Evolutionary conservation across 23 tunicate species (phyloP).

Genomic region (Phallusia fumigata): DNA sequence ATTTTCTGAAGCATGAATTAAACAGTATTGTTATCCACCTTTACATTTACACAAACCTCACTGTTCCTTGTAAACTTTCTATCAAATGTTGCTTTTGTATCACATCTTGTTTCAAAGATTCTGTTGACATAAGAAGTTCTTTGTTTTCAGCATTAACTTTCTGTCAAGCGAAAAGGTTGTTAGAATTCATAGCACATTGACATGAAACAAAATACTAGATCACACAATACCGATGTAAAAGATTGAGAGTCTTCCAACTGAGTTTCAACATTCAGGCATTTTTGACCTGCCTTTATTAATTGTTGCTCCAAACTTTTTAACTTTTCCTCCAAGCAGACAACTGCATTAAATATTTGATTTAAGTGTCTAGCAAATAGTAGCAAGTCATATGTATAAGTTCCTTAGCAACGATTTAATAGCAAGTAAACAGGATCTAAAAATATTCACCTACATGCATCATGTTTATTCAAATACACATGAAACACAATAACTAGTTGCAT

Average conservation of each 20-base stretch:
- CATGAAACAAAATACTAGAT: neutral
- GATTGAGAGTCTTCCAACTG: neutral
- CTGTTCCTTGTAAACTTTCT: neutral
- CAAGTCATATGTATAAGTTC: no score
- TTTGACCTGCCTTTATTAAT: slow-evolving; percentile 24
- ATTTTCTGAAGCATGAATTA: neutral
- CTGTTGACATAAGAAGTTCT: neutral
- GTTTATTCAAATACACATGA: no score
- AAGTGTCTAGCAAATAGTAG: neutral
- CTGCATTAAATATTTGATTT: slow-evolving; percentile 8
- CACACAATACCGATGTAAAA: no score
- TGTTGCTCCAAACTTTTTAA: slow-evolving; percentile 12
- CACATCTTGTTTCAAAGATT: neutral
- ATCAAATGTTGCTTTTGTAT: neutral
- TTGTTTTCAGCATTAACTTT: neutral
- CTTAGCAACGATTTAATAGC: no score
- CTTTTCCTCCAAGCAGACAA: slow-evolving; percentile 37
- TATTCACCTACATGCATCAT: no score
- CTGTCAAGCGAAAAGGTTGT: neutral
- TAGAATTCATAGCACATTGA: neutral
- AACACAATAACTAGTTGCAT: no score
- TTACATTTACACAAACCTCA: neutral
- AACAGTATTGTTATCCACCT: no score
- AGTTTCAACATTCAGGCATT: slow-evolving; percentile 28
- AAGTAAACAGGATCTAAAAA: no score